Conservation (phyloP, 2,888 invertebrate genomes). For the Drepanosiphum platanoidis region DNA sequence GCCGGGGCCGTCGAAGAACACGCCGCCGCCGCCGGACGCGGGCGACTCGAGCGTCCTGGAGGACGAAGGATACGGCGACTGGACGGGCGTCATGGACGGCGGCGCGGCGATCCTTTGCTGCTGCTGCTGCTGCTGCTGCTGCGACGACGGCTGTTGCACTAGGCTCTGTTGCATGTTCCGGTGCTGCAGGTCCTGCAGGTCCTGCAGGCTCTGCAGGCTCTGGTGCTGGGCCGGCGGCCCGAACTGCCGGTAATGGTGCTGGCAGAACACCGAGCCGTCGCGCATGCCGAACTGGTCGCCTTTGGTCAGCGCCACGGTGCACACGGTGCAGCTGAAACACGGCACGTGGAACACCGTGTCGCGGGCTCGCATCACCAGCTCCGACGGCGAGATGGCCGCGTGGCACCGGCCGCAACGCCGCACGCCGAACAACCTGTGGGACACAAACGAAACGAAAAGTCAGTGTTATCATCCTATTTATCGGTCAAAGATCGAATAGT, state of each 20-base stretch:
- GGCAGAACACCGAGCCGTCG: slow-evolving; percentile 88
- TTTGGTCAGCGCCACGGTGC: slow-evolving; percentile 86
- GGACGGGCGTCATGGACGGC: slow-evolving; percentile 66
- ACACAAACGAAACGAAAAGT: too few relatives aligned
- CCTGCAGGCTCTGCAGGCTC: slow-evolving; percentile 74
- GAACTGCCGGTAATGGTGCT: slow-evolving; percentile 74
- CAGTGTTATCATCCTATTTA: too few relatives aligned
- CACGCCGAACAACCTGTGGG: slow-evolving; percentile 85
- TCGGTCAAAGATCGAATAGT: too few relatives aligned
- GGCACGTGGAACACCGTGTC: slow-evolving; percentile 93
- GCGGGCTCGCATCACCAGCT: slow-evolving; percentile 93
- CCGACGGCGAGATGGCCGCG: slow-evolving; percentile 86
- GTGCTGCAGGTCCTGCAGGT: too few relatives aligned
- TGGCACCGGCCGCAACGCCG: slow-evolving; percentile 91
- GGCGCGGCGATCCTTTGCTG: slow-evolving; percentile 70
- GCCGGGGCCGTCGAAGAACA: slow-evolving; percentile 70
- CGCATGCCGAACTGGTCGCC: slow-evolving; percentile 96
- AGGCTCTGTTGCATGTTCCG: too few relatives aligned
- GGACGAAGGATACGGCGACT: slow-evolving; percentile 53
- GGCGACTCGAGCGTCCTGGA: slow-evolving; percentile 42
- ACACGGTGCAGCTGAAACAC: slow-evolving; percentile 93
- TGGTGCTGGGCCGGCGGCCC: slow-evolving; percentile 72
- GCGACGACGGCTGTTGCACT: too few relatives aligned
- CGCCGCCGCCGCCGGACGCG: slow-evolving; percentile 69
- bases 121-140: slow-evolving; percentile 66